A percentile compares a stretch with the other conserved stretches of the same genome.
phyloP scores from a whole-genome alignment of 2,113 vertebrate species.

The Dryoscopus gambensis region DNA sequence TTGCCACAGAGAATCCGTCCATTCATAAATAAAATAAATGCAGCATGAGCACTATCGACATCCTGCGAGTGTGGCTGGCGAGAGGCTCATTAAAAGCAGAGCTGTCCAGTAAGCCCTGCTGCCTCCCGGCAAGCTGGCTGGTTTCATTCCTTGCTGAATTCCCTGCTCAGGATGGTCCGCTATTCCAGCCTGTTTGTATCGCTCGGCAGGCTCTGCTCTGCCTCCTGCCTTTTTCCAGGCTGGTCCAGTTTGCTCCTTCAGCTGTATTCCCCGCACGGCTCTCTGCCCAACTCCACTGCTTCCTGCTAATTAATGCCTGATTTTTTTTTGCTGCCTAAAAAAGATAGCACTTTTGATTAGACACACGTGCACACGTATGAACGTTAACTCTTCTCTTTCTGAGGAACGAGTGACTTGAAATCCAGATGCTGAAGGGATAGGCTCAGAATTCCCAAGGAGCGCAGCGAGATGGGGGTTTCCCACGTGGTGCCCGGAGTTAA shows the following conservation, averaged over 20 bases:
- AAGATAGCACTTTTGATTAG: conserved; percentile 7
- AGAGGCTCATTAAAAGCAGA: conserved; percentile 9
- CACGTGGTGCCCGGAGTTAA: background rate
- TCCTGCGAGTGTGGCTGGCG: background rate
- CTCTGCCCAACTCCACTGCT: background rate
- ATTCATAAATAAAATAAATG: background rate
- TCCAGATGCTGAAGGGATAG: background rate
- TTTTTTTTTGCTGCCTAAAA: conserved; percentile 3
- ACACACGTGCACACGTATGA: background rate
- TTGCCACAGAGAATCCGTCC: background rate
- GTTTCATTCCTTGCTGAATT: background rate
- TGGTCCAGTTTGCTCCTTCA: background rate
- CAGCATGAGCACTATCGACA: background rate
- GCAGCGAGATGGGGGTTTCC: background rate
- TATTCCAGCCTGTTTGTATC: background rate
- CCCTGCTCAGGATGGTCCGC: background rate
- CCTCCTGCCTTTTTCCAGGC: background rate
- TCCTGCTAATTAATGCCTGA: conserved; percentile 45
- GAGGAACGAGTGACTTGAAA: background rate
- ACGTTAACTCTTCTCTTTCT: background rate
- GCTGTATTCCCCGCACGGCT: background rate
- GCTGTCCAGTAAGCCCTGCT: conserved; percentile 4
- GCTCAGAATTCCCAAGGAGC: background rate
- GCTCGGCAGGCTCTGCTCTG: background rate
- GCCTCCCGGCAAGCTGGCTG: conserved; percentile 32